Percentiles rank a stretch among this genome's conserved stretches.
Conservation (phyloP, 1,140 invertebrate species). For the Adoxophyes honmai region DNA sequence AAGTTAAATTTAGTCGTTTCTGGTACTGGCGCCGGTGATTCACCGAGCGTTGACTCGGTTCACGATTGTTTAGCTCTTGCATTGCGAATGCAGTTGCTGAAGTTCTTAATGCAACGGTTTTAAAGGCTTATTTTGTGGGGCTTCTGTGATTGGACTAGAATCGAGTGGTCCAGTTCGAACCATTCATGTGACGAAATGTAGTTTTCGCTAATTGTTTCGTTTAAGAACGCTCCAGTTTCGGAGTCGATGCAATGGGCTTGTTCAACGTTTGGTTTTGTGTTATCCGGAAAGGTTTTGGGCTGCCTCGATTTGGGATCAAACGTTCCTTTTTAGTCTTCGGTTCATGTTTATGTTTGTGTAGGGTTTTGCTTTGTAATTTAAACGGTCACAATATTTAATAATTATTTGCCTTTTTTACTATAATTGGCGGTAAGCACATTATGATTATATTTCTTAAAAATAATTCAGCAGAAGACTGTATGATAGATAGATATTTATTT, state of each 20-base stretch:
- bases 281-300: too few relatives aligned
- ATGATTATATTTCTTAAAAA: too few relatives aligned
- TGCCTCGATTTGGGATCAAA: too few relatives aligned
- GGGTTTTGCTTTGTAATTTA: too few relatives aligned
- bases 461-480: too few relatives aligned
- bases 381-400: too few relatives aligned
- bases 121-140: not conserved
- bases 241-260: not conserved
- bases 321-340: too few relatives aligned
- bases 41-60: slow-evolving; percentile 38
- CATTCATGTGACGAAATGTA: slow-evolving; percentile 16
- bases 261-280: not conserved
- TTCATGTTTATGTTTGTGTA: too few relatives aligned
- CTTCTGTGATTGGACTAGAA: not conserved
- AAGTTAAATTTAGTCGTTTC: not conserved
- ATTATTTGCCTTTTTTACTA: too few relatives aligned
- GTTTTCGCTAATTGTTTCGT: slow-evolving; percentile 15
- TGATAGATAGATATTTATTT: too few relatives aligned
- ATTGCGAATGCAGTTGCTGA: not conserved
- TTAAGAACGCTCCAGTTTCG: slow-evolving; percentile 9
- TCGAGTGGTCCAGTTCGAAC: not conserved
- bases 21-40: slow-evolving; percentile 22
- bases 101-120: not conserved
- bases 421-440: too few relatives aligned
- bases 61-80: slow-evolving; percentile 8